These are phyloP conservation scores for Telenomus remus DNA, from an alignment of 1,140 invertebrate genomes.

Conservation along the genomic window DNA sequence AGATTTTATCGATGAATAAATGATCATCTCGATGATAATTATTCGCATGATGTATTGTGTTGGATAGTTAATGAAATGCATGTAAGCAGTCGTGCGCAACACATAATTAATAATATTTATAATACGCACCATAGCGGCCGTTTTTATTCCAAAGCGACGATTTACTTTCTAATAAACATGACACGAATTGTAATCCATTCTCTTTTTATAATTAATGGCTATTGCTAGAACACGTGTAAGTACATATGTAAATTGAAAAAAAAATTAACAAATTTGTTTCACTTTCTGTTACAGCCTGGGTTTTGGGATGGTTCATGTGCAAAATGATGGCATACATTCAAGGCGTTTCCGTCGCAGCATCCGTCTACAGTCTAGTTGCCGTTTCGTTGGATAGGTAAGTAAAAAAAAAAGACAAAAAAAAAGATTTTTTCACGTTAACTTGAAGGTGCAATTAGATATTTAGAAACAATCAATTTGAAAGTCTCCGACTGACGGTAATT, in stretches of 20 bases:
- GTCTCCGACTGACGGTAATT: too few species aligned
- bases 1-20: too few species aligned
- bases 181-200: conserved; percentile 37
- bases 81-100: conserved; percentile 55
- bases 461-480: too few species aligned
- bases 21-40: too few species aligned
- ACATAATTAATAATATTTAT: conserved; percentile 47
- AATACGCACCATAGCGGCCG: too few species aligned
- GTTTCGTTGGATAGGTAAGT: conserved; percentile 93
- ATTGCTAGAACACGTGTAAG: too few species aligned
- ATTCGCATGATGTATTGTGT: too few species aligned
- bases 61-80: conserved; percentile 6
- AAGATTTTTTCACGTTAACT: neutral
- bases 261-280: conserved; percentile 3
- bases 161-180: conserved; percentile 57
- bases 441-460: too few species aligned
- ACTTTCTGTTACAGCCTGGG: conserved; percentile 81
- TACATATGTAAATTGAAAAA: too few species aligned
- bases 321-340: conserved; percentile 96
- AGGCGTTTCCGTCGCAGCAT: conserved; percentile 94
- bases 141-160: conserved; percentile 3
- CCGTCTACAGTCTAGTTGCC: conserved; percentile 94
- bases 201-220: conserved; percentile 57
- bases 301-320: conserved; percentile 94
- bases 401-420: conserved; percentile 1